A percentile compares a stretch with the other conserved stretches of the same genome.
Conservation (phyloP, 1,140 invertebrate species). For the Rhagoletis zephyria region DNA sequence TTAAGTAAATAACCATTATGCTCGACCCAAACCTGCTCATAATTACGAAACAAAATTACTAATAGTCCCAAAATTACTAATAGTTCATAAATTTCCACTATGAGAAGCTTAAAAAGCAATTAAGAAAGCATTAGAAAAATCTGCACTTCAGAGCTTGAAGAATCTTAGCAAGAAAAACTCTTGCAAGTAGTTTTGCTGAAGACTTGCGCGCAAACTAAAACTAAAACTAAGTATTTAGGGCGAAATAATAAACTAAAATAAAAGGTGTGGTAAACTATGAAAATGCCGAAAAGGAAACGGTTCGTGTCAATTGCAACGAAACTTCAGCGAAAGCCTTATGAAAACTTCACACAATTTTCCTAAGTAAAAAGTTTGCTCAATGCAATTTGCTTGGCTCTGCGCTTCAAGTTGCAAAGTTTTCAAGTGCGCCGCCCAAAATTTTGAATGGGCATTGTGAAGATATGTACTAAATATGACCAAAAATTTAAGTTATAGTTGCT, state of each 20-base stretch:
- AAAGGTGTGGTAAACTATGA: not conserved
- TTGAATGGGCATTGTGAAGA: not conserved
- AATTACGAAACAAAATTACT: too few relatives aligned
- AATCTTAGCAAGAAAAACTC: not conserved
- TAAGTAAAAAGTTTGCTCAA: not conserved
- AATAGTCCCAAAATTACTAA: not conserved
- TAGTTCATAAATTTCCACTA: not conserved
- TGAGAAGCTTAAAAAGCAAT: slow-evolving; percentile 1
- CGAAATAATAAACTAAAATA: not conserved
- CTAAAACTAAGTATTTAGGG: not conserved
- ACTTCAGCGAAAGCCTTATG: not conserved
- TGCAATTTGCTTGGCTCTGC: not conserved
- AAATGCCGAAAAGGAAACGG: not conserved
- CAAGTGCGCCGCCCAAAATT: not conserved
- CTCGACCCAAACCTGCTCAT: too few relatives aligned
- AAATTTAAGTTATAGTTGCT: slow-evolving; percentile 10
- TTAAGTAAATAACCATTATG: too few relatives aligned
- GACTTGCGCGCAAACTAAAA: too few relatives aligned
- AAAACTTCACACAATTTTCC: slow-evolving; percentile 36
- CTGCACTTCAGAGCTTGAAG: not conserved
- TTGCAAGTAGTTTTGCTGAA: not conserved
- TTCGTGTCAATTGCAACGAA: not conserved
- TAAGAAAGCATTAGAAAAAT: not conserved
- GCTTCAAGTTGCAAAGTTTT: not conserved
- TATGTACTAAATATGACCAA: not conserved